These are phyloP conservation scores for Tichodroma muraria DNA, from an alignment of 2,113 vertebrate genomes.

Conservation along the genomic window DNA sequence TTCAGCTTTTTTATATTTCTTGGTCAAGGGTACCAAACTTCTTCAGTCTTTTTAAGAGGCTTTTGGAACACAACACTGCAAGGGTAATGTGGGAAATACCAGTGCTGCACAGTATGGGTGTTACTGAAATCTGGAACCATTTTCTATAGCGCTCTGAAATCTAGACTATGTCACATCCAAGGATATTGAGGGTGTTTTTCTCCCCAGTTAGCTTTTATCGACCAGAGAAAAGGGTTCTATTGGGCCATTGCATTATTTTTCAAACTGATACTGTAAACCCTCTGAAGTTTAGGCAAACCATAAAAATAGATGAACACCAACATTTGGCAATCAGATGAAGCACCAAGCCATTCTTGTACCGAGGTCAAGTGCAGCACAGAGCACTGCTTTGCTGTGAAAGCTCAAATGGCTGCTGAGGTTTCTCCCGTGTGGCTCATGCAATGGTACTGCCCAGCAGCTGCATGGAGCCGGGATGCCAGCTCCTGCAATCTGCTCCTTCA, in stretches of 20 bases:
- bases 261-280: not conserved
- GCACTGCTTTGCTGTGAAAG: not conserved
- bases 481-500: not conserved
- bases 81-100: not conserved
- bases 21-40: not conserved
- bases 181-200: not conserved
- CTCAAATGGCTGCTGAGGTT: no score
- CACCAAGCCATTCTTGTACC: not conserved
- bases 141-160: not conserved
- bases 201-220: not conserved
- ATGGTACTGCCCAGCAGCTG: not conserved
- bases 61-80: not conserved
- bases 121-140: not conserved
- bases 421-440: not conserved
- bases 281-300: not conserved
- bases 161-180: not conserved
- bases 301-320: not conserved
- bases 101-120: not conserved
- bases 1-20: not conserved
- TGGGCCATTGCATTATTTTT: not conserved
- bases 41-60: not conserved
- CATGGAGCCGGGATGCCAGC: rapidly evolving
- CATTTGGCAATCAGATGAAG: not conserved
- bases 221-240: not conserved
- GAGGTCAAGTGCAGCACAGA: not conserved